Evolutionary conservation across 2,113 vertebrate genomes (phyloP), one percentile per base, ranked within the genome.

Genomic region (Leucopsar rothschildi): DNA sequence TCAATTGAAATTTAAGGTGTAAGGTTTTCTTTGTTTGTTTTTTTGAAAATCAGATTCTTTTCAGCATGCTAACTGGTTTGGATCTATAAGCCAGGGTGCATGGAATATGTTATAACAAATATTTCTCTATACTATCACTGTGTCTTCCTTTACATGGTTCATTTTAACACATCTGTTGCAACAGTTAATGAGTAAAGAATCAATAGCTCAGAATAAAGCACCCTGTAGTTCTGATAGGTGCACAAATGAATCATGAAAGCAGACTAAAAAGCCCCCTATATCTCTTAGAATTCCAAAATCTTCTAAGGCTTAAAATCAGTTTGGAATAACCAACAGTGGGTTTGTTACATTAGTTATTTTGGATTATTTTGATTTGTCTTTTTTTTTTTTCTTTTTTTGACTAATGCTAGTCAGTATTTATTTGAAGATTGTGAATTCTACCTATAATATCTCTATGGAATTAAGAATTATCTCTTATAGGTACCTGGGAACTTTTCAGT

Each of bases 51-150:
- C 25, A 33, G 8, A 8, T 71, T 71, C 2, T 89, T 84, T 59
- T 47, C 21, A 22, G 20, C 25, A 15, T 83, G 20, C n/a, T 40
- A 6, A 7, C 15, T 68, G 11, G 2, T 76, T 82, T 87, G 39
- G 12, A 15, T 55, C 9, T 78, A 0, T 50, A 79, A 82, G 4
- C 3, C 1, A 2, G 25, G 4, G 5, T 49, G 11, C 5, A 11
- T 28, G n/a, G 9, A 69, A 22, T 59, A 31, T 14, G 3, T 56
- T 52, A 35, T 19, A 55, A 72, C 24, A 78, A 86, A 72, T 7
- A 13, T 12, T 63, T 33, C 28, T 84, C 17, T 55, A 6, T 88
- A 13, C 25, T 57, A 12, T 65, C 31, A 35, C 9, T 42, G 18
- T 59, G 10, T 59, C 29, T 64, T 94, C 17, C 33, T 83, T 81